Evolutionary conservation across 1,140 invertebrate genomes (phyloP), one percentile per base, ranked within the genome.

Genomic region (Cyphomyrmex costatus): DNA sequence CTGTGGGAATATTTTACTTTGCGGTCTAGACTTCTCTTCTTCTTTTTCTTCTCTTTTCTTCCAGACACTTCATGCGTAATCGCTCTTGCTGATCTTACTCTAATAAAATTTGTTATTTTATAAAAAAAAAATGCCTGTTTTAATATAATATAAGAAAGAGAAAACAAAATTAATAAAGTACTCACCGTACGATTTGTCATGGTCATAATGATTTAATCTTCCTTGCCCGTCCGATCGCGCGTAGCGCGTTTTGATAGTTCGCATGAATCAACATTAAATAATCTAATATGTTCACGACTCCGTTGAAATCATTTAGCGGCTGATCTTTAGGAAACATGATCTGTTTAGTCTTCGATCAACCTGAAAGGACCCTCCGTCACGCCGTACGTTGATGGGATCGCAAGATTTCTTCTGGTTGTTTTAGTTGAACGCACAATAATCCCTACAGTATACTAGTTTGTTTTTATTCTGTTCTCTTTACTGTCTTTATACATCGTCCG

Each of bases 301-400:
- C 91, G 87, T 92, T 88, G 89, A 92, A 92, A 92, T 92, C 85
- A 88, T 90, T 90, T 68, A 86, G 78, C 92, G 92, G 91, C 24
- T 70, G 73, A 92, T 91, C 92, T 91, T 93, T 93, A 63, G 63
- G 93, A 91, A 93, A 94, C 88, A 88, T 87, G 93, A 93, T 93
- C 89, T 92, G 91, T 93, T 94, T 93, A 90, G 91, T 92, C 92
- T 93, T 79, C 73, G 86, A 49, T 66, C 80, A 60, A 63, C 36
- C 46, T 49, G 58, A 91, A 80, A 51, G 88, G 49, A 61, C 65
- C 61, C 6, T 60, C 24, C n/a, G 66, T 10, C n/a, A 63, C 49
- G 73, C 12, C 19, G 63, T 30, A 58, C 51, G 51, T 74, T 74
- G 78, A 68, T 89, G 74, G 82, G 83, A 91, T 74, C 77, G 49